Conservation (phyloP, 1,140 invertebrate species). For the Parapsyche elsis region DNA sequence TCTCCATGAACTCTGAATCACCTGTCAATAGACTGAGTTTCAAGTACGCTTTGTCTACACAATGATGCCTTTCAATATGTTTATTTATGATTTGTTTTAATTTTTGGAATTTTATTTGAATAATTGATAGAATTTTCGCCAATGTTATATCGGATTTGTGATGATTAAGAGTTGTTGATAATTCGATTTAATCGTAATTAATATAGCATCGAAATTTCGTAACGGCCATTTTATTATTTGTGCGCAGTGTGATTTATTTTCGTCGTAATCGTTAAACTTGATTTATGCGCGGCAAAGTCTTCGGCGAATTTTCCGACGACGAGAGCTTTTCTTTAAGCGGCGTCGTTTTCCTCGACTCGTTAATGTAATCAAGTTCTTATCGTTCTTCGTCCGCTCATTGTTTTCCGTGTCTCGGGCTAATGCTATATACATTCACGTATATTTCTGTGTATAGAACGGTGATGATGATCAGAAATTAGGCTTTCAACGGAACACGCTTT, state of each 20-base stretch:
- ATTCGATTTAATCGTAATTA: not conserved
- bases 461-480: conserved; percentile 11
- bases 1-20: too few relatives aligned
- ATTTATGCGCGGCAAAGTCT: conserved; percentile 37
- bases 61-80: too few relatives aligned
- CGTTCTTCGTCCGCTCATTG: not conserved
- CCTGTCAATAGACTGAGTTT: too few relatives aligned
- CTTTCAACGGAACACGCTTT: not conserved
- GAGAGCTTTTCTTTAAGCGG: conserved; percentile 18
- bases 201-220: not conserved
- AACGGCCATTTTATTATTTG: not conserved
- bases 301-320: conserved; percentile 34
- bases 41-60: too few relatives aligned
- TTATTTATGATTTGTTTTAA: too few relatives aligned
- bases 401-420: not conserved
- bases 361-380: conserved; percentile 45
- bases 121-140: too few relatives aligned
- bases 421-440: not conserved
- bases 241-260: conserved; percentile 33
- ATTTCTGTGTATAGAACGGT: not conserved
- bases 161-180: too few relatives aligned
- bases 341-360: conserved; percentile 15
- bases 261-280: conserved; percentile 42
- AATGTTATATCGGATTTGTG: too few relatives aligned
- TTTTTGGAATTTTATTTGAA: too few relatives aligned